Evolutionary conservation across 35 echinoderm and acorn worm genomes (phyloP).

Genomic region (Nesometra sesokonis): DNA sequence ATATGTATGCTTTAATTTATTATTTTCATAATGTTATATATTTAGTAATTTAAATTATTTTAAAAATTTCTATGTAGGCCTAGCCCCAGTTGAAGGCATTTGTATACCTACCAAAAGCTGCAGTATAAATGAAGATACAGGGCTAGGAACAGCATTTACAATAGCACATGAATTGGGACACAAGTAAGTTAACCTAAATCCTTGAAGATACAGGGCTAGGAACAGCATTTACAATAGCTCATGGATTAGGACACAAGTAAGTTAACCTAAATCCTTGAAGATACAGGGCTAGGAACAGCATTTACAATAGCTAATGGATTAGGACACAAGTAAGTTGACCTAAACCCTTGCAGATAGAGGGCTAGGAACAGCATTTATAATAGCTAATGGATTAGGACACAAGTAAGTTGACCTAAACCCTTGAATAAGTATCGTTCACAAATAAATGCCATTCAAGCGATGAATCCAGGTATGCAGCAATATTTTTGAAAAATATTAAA

Average conservation of each 20-base stretch:
- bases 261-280: too few species aligned
- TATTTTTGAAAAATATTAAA: too few species aligned
- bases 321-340: conserved; percentile 93
- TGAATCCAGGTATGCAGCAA: too few species aligned
- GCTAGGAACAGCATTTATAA: conserved; percentile 53
- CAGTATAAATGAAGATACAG: conserved; percentile 96
- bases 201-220: conserved; percentile 81
- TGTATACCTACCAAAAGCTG: conserved; percentile 56
- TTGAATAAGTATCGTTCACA: too few species aligned
- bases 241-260: conserved; percentile 94
- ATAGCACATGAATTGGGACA: conserved; percentile 97
- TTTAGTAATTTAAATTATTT: neutral
- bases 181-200: conserved; percentile 96
- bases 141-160: conserved; percentile 58
- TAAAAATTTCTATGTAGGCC: conserved; percentile 1
- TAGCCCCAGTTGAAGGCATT: conserved; percentile 36
- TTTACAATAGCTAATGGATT: conserved; percentile 86
- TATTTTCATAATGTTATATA: too few species aligned
- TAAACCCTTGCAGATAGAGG: conserved; percentile 87
- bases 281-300: conserved; percentile 64
- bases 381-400: conserved; percentile 88
- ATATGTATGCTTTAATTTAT: too few species aligned
- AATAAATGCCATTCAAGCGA: too few species aligned
- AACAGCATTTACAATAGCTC: conserved; percentile 69
- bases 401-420: too few species aligned